Evolutionary conservation across 1,140 invertebrate species (phyloP).

Genomic region (Akabosia matsudoensis): DNA sequence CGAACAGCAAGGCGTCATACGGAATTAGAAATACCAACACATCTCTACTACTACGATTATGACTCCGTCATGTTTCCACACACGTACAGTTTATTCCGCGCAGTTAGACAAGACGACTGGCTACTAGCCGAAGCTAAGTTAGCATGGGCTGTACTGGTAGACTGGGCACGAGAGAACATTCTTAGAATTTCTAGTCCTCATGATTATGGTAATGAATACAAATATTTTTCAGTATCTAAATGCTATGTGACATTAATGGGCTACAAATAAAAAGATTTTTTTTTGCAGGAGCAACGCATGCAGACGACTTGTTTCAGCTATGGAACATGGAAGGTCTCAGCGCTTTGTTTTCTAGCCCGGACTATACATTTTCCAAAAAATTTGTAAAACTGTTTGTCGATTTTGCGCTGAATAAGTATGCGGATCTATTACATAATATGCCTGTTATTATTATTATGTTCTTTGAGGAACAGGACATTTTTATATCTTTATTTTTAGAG

Average conservation of each 20-base stretch:
- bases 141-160: not conserved
- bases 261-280: not conserved
- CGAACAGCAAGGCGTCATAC: not conserved
- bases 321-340: not conserved
- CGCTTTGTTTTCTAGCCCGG: not conserved
- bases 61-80: not conserved
- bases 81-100: not conserved
- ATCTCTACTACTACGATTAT: not conserved
- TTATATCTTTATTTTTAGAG: too few species aligned
- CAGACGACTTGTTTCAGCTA: not conserved
- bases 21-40: not conserved
- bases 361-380: not conserved
- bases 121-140: not conserved
- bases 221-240: not conserved
- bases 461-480: not conserved
- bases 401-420: not conserved
- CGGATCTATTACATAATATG: too few species aligned
- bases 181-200: not conserved
- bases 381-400: not conserved
- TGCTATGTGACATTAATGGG: not conserved
- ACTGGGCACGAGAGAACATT: not conserved
- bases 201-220: not conserved
- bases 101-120: not conserved
- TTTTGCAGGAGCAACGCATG: not conserved
- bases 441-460: not conserved